Conservation (phyloP, 2,797 vertebrate genomes). For the Fringilla coelebs region DNA sequence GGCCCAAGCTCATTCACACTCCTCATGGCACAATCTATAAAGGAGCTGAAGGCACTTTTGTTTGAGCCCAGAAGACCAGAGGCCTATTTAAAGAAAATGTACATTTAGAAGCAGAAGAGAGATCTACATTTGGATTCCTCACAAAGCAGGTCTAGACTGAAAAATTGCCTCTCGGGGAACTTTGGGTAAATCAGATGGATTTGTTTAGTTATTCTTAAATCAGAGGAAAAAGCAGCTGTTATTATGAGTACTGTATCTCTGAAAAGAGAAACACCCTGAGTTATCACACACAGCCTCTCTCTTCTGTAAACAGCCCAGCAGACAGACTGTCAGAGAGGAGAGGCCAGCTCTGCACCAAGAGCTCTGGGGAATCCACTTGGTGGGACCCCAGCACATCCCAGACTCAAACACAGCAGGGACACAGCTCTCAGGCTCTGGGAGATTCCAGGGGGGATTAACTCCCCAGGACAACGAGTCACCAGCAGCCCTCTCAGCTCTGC, state of each 20-base stretch:
- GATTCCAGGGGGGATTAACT: background rate
- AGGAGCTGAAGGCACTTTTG: constrained; percentile 26
- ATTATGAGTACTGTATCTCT: background rate
- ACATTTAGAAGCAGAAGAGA: background rate
- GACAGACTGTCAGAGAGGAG: background rate
- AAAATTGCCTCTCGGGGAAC: background rate
- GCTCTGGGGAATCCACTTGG: background rate
- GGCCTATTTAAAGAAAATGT: constrained; percentile 40
- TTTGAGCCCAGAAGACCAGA: background rate
- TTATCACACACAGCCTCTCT: background rate
- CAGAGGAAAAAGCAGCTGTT: constrained; percentile 13
- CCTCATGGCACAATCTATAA: constrained; percentile 3
- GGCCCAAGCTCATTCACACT: constrained; percentile 1
- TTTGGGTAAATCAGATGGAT: background rate
- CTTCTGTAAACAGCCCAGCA: background rate
- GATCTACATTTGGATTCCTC: background rate
- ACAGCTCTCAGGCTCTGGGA: background rate
- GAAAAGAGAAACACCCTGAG: background rate
- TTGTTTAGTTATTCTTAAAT: background rate
- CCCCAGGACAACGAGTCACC: background rate
- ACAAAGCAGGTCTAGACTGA: background rate
- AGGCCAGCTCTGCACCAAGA: background rate
- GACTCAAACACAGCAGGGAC: constrained; percentile 5
- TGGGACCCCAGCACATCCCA: background rate
- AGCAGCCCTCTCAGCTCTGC: background rate